Evolutionary conservation across 53 echinoderm and acorn worm species (phyloP), one percentile per base, ranked within the genome.

Genomic region (Astropecten irregularis): DNA sequence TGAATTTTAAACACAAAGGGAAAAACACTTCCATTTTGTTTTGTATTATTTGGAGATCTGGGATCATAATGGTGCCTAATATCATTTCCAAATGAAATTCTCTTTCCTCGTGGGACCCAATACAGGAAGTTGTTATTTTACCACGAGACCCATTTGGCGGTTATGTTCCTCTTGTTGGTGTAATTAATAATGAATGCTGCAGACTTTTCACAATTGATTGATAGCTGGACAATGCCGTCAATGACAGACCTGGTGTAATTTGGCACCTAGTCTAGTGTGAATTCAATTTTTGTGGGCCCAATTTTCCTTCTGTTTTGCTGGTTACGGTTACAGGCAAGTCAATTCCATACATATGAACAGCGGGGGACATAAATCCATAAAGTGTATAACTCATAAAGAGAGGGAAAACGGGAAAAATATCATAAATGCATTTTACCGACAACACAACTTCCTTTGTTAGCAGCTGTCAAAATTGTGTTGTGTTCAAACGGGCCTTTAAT

Each of bases 51-150:
- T 71, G 33, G 52, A 71, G 50, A 74, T 34, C 58, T 74, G 74
- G 55, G 56, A 56, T 56, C 38, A 57, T 40, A 74, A 57, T 74
- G 39, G 14, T 21, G 18, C 53, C 34, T 67, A 49, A 69, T 69
- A 15, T 5, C 32, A 51, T 26, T 71, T 31, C 51, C 71, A 71
- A 50, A 71, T 52, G 71, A 16, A 48, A 15, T 25, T 21, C 40
- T 25, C 44, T 47, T 29, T n/a, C 42, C 74, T 50, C 74, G 2
- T 2, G 33, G 74, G 74, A 74, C 57, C 18, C 37, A 28, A 57
- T 55, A 55, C 74, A 74, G 74, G 74, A 74, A 74, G 74, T 74
- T 74, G 74, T 56, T 74, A 74, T 57, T 74, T 74, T 54, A 42
- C 42, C 42, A 55, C 22, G n/a, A 30, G 19, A 15, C 56, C 37